phyloP scores from a whole-genome alignment of 2,888 invertebrate genomes.

The Eilema sororculum region DNA sequence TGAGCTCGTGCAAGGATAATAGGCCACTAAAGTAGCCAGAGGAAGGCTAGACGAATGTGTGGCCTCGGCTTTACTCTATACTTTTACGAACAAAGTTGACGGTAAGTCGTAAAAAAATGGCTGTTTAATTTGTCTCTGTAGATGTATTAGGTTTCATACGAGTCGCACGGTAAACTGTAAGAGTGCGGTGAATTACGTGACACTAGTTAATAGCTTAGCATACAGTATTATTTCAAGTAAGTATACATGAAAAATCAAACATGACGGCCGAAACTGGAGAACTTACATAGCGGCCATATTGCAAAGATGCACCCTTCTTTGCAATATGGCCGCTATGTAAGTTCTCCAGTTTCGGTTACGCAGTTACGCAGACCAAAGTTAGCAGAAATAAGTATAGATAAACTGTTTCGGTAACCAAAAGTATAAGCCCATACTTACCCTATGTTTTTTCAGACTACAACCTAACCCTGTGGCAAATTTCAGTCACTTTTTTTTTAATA shows the following conservation, averaged over 20 bases:
- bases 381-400: too few species aligned
- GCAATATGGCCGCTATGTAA: not conserved
- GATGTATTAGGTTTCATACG: conserved; percentile 12
- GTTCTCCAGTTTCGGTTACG: not conserved
- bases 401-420: too few species aligned
- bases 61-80: conserved; percentile 23
- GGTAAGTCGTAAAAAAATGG: conserved; percentile 14
- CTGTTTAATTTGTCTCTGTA: conserved; percentile 17
- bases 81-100: conserved; percentile 18
- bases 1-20: conserved; percentile 45
- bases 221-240: not conserved
- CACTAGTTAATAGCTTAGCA: not conserved
- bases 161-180: conserved; percentile 3
- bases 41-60: conserved; percentile 30
- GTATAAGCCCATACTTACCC: too few species aligned
- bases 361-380: too few species aligned
- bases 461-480: too few species aligned
- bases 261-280: not conserved
- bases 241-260: not conserved
- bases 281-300: not conserved
- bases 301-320: too few species aligned
- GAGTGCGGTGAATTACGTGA: not conserved
- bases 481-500: too few species aligned
- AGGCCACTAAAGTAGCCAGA: conserved; percentile 42
- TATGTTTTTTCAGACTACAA: too few species aligned